phyloP scores from a whole-genome alignment of 2,113 vertebrate species.

The Rhineura floridana region DNA sequence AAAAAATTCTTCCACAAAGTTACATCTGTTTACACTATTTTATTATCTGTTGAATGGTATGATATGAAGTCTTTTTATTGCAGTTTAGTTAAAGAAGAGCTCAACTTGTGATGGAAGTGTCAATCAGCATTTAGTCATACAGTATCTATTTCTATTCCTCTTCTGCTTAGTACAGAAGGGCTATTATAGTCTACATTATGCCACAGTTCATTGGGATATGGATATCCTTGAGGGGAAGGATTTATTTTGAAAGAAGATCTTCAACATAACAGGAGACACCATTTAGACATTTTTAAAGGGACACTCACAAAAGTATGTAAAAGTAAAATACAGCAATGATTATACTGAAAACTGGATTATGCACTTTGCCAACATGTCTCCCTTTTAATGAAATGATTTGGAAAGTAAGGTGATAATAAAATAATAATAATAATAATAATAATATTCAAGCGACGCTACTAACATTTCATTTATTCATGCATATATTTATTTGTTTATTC shows the following conservation, averaged over 20 bases:
- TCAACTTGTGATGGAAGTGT: constrained; percentile 72
- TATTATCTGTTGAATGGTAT: constrained; percentile 73
- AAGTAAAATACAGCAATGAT: constrained; percentile 63
- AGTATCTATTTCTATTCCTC: constrained; percentile 82
- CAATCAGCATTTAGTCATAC: constrained; percentile 85
- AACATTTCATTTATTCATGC: constrained; percentile 3
- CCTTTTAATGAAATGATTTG: constrained; percentile 34
- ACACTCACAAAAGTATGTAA: constrained; percentile 68
- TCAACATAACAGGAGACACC: constrained; percentile 78
- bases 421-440: not conserved
- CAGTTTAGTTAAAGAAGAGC: constrained; percentile 75
- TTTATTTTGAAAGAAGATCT: constrained; percentile 82
- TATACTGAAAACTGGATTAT: constrained; percentile 60
- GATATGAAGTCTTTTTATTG: constrained; percentile 76
- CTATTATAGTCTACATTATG: constrained; percentile 83
- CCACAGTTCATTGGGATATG: constrained; percentile 77
- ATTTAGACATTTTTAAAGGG: constrained; percentile 74
- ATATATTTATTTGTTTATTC: not conserved
- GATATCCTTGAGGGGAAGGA: constrained; percentile 80
- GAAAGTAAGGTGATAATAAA: no score
- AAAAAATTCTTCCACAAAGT: constrained; percentile 64
- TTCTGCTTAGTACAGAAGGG: constrained; percentile 79
- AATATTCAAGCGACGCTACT: constrained; percentile 8
- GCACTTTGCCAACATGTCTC: constrained; percentile 35
- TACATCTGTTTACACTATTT: constrained; percentile 76